Base-by-base conservation (phyloP, 2,888 invertebrate species). In the Drosophila tripunctata region DNA sequence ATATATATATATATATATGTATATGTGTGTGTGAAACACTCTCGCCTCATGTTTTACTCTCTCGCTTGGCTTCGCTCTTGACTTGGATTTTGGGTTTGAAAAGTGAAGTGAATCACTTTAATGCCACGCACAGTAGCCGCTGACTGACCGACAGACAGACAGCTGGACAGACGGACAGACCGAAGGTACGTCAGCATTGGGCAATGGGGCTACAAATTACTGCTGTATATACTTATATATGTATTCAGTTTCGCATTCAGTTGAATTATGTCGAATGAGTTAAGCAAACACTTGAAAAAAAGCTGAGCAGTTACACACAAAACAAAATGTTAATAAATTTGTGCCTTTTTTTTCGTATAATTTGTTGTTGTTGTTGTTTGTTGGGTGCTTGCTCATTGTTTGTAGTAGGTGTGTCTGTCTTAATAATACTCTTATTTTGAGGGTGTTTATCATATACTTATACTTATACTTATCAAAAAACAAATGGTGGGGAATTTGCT, bases 41-140 rank as follows among this genome's bases (percentile, higher is more conserved):
- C 77, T 77, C 75, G 41, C 67, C 74, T 51, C 55, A 30, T 45
- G 48, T 51, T 44, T 43, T 27, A 66, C 66, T 66, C 67, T 63
- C 70, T 62, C 63, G 50, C 44, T n/a, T n/a, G 52, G 36, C 41
- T 24, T 38, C 75, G 70, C 71, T 82, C 75, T 77, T 77, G 75
- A 79, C 74, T 79, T 66, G 68, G n/a, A 50, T 71, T 79, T 67
- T 50, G 33, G 30, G 17, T 17, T 33, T 31, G 58, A 84, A 84
- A 83, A 84, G 86, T 84, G 83, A 84, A 84, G 83, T 83, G 86
- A 85, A 76, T 83, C 83, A 83, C 58, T 82, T 82, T 54, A 66
- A 68, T 67, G 27, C 68, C 64, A 69, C 75, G 67, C 61, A 77
- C 77, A 72, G 73, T 56, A 76, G 67, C 77, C 48, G 56, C 55